Conservation (phyloP, 2,888 invertebrate species). For the Hypercompe scribonia region DNA sequence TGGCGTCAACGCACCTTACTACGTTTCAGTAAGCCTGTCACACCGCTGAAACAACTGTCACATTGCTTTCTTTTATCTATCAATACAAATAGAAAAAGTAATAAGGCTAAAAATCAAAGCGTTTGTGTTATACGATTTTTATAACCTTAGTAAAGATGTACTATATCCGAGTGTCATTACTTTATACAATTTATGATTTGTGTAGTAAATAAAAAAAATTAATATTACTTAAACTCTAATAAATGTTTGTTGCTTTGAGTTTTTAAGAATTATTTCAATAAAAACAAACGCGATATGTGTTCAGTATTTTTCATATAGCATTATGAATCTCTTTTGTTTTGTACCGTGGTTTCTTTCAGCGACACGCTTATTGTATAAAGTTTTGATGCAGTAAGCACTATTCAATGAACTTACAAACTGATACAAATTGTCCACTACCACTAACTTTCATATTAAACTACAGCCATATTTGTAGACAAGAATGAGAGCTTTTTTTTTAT, state of each 20-base stretch:
- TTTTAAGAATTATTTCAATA: background rate
- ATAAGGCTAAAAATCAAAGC: constrained; percentile 1
- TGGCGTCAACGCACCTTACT: constrained; percentile 67
- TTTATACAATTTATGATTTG: background rate
- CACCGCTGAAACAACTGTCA: constrained; percentile 49
- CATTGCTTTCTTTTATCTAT: constrained; percentile 24
- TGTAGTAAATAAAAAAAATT: too few relatives aligned
- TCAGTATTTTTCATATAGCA: background rate
- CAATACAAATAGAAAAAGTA: background rate
- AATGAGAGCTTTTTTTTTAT: background rate
- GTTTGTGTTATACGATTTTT: background rate
- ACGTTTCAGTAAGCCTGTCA: constrained; percentile 42
- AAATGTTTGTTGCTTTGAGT: background rate
- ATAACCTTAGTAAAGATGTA: background rate
- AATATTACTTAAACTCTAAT: background rate
- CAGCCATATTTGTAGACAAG: constrained; percentile 3
- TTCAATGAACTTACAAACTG: background rate
- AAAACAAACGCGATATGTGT: background rate
- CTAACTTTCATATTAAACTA: background rate
- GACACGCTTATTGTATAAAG: background rate
- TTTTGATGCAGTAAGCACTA: background rate
- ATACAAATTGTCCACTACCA: background rate
- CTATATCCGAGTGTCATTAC: background rate
- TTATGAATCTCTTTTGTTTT: background rate
- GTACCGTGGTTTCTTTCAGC: background rate